phyloP scores from a whole-genome alignment of 1,140 invertebrate species.

The Papilio machaon region DNA sequence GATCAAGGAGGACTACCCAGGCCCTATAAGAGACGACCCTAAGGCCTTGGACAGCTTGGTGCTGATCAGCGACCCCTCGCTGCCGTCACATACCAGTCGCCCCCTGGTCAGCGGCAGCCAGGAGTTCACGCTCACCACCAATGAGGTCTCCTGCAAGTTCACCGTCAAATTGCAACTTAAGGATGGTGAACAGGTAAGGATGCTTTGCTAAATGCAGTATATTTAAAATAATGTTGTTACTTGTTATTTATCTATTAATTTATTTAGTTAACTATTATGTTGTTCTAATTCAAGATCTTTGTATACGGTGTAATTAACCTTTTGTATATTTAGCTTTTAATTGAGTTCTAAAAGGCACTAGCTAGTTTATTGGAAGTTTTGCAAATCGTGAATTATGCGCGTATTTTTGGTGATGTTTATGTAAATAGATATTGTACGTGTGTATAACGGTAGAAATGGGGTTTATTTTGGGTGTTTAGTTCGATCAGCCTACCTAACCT shows the following conservation, averaged over 20 bases:
- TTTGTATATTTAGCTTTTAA: too few relatives aligned
- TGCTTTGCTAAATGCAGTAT: neutral
- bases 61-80: slow-evolving; percentile 63
- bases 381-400: too few relatives aligned
- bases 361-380: too few relatives aligned
- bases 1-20: slow-evolving; percentile 56
- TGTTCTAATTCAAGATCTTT: neutral
- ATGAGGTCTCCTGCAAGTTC: slow-evolving; percentile 67
- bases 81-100: slow-evolving; percentile 58
- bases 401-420: too few relatives aligned
- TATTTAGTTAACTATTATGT: too few relatives aligned
- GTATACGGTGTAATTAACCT: neutral
- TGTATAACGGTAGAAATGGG: too few relatives aligned
- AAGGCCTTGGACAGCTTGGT: slow-evolving; percentile 52
- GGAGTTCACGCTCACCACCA: slow-evolving; percentile 63
- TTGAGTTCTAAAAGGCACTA: too few relatives aligned
- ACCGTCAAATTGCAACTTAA: slow-evolving; percentile 53
- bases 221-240: neutral
- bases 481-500: too few relatives aligned
- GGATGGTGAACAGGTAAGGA: slow-evolving; percentile 53
- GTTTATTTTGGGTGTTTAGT: too few relatives aligned
- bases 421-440: too few relatives aligned
- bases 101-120: slow-evolving; percentile 57
- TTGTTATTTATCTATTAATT: neutral
- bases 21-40: slow-evolving; percentile 68